phyloP scores from a whole-genome alignment of 2,888 invertebrate species.

The Epinotia brunnichana region DNA sequence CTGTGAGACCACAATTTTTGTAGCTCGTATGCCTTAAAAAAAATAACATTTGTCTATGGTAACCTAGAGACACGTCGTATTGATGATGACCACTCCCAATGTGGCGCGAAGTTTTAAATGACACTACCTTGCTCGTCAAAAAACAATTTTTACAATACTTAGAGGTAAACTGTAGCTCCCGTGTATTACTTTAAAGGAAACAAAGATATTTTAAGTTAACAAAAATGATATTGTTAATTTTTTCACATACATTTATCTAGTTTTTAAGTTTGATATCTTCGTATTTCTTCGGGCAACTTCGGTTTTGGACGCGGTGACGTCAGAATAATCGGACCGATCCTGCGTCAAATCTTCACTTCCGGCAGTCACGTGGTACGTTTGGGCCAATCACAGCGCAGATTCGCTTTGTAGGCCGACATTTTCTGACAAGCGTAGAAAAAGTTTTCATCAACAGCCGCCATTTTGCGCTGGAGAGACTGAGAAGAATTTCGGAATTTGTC shows the following conservation, averaged over 20 bases:
- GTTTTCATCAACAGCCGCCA: constrained; percentile 98
- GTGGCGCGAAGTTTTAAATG: constrained; percentile 73
- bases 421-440: constrained; percentile 98
- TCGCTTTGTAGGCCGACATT: constrained; percentile 83
- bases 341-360: constrained; percentile 78
- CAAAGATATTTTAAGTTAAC: constrained; percentile 6
- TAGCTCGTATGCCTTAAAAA: constrained; percentile 43
- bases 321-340: constrained; percentile 76
- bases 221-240: background rate
- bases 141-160: constrained; percentile 34
- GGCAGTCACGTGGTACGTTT: constrained; percentile 77
- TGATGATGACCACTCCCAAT: constrained; percentile 80
- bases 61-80: constrained; percentile 76
- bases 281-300: constrained; percentile 66
- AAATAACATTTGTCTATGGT: constrained; percentile 56
- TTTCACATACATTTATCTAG: constrained; percentile 26
- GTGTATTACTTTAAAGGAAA: constrained; percentile 9
- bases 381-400: constrained; percentile 74
- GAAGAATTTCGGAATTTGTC: constrained; percentile 90
- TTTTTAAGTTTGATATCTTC: constrained; percentile 54
- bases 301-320: constrained; percentile 76
- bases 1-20: background rate
- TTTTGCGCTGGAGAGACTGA: constrained; percentile 93
- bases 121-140: background rate
- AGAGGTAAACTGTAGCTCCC: constrained; percentile 1